Evolutionary conservation across 2,113 vertebrate genomes (phyloP).

Genomic region (Symphodus melops): DNA sequence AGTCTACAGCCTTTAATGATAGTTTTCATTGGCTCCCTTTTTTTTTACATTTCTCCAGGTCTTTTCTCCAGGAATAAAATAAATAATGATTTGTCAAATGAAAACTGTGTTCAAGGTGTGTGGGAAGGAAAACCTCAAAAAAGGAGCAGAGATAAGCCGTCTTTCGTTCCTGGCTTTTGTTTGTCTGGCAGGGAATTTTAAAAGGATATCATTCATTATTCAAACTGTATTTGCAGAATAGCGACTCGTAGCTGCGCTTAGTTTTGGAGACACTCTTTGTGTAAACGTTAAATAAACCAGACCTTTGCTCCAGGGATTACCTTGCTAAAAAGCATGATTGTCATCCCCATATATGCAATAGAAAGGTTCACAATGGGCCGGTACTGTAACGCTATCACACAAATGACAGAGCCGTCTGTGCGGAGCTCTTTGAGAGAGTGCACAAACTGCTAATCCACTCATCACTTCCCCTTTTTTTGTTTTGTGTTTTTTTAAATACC

Average conservation of each 20-base stretch:
- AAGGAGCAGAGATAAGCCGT: constrained; percentile 52
- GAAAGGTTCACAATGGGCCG: constrained; percentile 12
- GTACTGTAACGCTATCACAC: constrained; percentile 3
- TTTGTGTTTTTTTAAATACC: neutral
- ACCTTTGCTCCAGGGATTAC: constrained; percentile 58
- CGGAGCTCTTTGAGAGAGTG: neutral
- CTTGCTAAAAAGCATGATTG: constrained; percentile 35
- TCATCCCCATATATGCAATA: constrained; percentile 20
- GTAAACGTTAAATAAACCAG: constrained; percentile 62
- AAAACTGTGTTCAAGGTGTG: constrained; percentile 56
- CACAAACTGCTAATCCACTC: constrained; percentile 17
- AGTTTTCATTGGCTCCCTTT: constrained; percentile 43
- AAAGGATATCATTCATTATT: constrained; percentile 63
- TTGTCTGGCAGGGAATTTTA: constrained; percentile 55
- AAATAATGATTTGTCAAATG: constrained; percentile 43
- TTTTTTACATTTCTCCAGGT: constrained; percentile 31
- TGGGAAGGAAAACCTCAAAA: constrained; percentile 64
- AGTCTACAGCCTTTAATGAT: constrained; percentile 64
- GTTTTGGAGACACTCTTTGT: constrained; percentile 51
- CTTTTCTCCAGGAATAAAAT: constrained; percentile 17
- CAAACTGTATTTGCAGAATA: constrained; percentile 53
- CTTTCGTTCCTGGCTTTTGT: constrained; percentile 57
- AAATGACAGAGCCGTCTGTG: constrained; percentile 16
- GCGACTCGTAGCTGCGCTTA: constrained; percentile 32
- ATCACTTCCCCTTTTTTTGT: neutral